Percentiles rank a stretch among this genome's conserved stretches.
These are phyloP conservation scores for Muscicapa striata DNA, from an alignment of 2,797 vertebrate species.

Conservation along the genomic window DNA sequence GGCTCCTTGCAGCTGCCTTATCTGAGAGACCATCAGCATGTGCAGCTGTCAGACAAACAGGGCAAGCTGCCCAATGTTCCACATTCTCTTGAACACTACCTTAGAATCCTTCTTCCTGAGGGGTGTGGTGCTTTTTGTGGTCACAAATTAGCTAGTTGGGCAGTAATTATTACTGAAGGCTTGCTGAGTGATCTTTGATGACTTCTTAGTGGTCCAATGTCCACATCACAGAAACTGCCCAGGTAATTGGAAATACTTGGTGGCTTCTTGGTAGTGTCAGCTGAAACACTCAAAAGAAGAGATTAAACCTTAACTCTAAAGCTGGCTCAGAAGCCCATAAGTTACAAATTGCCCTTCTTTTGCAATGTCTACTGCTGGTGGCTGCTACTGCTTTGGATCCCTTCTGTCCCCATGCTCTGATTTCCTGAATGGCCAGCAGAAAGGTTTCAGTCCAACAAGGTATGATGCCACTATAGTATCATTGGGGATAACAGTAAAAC, in stretches of 20 bases:
- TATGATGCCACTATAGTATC: not conserved
- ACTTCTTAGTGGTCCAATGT: not conserved
- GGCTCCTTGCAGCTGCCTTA: not conserved
- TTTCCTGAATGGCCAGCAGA: not conserved
- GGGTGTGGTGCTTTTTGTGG: not conserved
- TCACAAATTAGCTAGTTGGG: not conserved
- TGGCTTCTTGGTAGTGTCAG: not conserved
- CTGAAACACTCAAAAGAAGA: not conserved
- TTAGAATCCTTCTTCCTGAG: not conserved
- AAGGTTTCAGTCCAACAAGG: not conserved
- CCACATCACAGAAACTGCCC: not conserved
- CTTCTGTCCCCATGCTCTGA: not conserved
- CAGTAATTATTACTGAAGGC: not conserved
- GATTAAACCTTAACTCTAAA: not conserved
- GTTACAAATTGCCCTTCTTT: not conserved
- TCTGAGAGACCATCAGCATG: not conserved
- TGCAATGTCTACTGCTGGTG: rapidly evolving
- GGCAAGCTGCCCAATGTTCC: not conserved
- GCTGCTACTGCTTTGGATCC: not conserved
- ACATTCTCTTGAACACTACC: not conserved
- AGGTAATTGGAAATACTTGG: not conserved
- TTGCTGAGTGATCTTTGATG: not conserved
- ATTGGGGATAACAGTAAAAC: not conserved
- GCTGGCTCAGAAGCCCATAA: not conserved
- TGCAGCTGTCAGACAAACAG: not conserved